A percentile compares a stretch with the other conserved stretches of the same genome.
phyloP scores from a whole-genome alignment of 2,113 vertebrate species.

The Periophthalmodon schlosseri region DNA sequence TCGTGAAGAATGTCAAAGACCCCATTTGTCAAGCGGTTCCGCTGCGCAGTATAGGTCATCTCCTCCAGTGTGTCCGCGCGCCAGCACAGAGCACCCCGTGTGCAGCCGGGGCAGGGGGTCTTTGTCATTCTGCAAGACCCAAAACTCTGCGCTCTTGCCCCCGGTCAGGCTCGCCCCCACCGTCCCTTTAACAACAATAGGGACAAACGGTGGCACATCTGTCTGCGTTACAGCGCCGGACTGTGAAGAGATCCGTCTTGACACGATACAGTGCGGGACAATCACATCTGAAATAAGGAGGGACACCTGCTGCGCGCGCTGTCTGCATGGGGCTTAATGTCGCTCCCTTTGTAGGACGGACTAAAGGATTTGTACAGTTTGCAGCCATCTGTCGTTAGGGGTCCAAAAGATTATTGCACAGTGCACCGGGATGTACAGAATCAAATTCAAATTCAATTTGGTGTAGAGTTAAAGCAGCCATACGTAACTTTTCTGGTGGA shows the following conservation, averaged over 20 bases:
- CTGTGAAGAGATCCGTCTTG: conserved; percentile 44
- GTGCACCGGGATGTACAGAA: conserved; percentile 31
- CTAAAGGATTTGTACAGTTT: neutral
- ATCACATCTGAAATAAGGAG: conserved; percentile 15
- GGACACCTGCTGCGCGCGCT: conserved; percentile 52
- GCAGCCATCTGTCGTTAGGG: conserved; percentile 29
- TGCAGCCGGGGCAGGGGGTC: conserved; percentile 51
- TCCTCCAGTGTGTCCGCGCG: conserved; percentile 35
- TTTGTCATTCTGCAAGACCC: conserved; percentile 68
- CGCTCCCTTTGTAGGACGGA: neutral
- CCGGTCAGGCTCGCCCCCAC: conserved; percentile 39
- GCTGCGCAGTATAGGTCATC: conserved; percentile 57
- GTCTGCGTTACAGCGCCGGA: conserved; percentile 49
- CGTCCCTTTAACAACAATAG: conserved; percentile 64
- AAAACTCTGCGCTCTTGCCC: conserved; percentile 60
- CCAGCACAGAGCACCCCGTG: conserved; percentile 39
- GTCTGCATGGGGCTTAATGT: conserved; percentile 4
- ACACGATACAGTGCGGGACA: conserved; percentile 45
- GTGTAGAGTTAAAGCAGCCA: no score
- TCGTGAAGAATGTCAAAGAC: conserved; percentile 46
- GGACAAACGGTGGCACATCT: conserved; percentile 75
- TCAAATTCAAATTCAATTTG: no score
- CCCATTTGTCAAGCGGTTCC: conserved; percentile 39
- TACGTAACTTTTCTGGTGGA: no score
- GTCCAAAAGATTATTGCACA: conserved; percentile 17